A percentile compares a stretch with the other conserved stretches of the same genome.
Evolutionary conservation across 2,113 vertebrate species (phyloP).

Genomic region (Laticauda laticaudata): DNA sequence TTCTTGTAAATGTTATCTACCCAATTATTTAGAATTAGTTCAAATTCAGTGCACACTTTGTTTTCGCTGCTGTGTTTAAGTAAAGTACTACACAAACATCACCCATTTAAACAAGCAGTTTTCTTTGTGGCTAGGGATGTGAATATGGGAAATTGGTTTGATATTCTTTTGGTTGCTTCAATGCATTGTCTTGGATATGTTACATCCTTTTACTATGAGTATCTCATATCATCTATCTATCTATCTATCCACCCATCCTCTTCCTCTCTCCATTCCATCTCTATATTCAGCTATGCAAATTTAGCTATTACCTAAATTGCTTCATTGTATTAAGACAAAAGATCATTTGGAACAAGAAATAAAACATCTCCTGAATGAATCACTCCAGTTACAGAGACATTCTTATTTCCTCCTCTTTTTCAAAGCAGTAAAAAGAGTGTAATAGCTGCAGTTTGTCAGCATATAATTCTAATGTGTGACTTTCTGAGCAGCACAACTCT

Average conservation of each 20-base stretch:
- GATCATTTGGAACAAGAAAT: constrained; percentile 59
- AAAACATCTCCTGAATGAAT: constrained; percentile 58
- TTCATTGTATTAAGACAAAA: constrained; percentile 52
- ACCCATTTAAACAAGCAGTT: not conserved
- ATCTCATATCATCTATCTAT: not conserved
- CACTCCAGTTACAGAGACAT: constrained; percentile 59
- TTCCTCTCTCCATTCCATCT: not conserved
- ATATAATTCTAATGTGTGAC: constrained; percentile 47
- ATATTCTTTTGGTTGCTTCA: not conserved
- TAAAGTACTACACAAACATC: constrained; percentile 33
- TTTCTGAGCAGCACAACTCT: constrained; percentile 59
- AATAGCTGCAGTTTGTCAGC: constrained; percentile 63
- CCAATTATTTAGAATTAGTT: not conserved
- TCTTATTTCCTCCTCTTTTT: constrained; percentile 56
- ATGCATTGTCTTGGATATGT: not conserved
- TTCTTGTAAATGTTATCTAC: not conserved
- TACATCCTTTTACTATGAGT: constrained; percentile 33
- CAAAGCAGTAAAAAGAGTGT: constrained; percentile 61
- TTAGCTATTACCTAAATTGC: constrained; percentile 29
- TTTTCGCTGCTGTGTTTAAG: not conserved
- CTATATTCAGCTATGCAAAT: constrained; percentile 19
- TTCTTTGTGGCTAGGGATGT: not conserved
- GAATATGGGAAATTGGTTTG: not conserved
- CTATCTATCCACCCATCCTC: not conserved
- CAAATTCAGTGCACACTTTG: not conserved